These are phyloP conservation scores for Epistrophe grossulariae DNA, from an alignment of 2,888 invertebrate genomes.

Conservation along the genomic window DNA sequence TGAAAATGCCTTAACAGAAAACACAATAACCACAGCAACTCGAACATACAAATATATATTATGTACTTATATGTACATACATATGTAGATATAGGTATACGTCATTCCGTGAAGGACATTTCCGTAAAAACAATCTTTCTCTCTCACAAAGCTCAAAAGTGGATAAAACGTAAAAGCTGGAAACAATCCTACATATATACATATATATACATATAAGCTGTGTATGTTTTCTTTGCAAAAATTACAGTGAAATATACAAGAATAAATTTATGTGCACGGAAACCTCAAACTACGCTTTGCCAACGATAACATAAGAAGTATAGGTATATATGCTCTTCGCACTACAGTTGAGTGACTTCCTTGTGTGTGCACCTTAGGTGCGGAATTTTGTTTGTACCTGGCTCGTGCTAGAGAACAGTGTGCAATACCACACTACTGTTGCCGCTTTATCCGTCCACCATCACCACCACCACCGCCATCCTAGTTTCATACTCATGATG, in stretches of 20 bases:
- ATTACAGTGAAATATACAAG: conserved; percentile 60
- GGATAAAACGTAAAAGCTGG: conserved; percentile 52
- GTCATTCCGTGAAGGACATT: conserved; percentile 59
- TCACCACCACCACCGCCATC: neutral
- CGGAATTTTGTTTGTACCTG: conserved; percentile 38
- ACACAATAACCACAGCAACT: conserved; percentile 13
- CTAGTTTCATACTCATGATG: conserved; percentile 16
- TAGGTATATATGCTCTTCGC: conserved; percentile 17
- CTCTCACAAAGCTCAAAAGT: conserved; percentile 56
- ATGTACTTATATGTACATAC: neutral
- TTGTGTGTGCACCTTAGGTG: conserved; percentile 49
- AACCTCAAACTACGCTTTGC: conserved; percentile 59
- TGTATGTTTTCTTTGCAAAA: conserved; percentile 39
- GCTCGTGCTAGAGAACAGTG: conserved; percentile 18
- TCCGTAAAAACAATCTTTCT: conserved; percentile 60
- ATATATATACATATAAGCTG: neutral
- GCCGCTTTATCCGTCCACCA: neutral
- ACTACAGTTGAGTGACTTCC: conserved; percentile 69
- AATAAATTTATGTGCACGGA: conserved; percentile 33
- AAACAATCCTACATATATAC: conserved; percentile 47
- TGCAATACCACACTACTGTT: conserved; percentile 7
- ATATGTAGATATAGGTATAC: neutral
- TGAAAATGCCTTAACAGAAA: conserved; percentile 25
- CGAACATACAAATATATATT: neutral
- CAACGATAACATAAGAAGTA: conserved; percentile 46